Conservation (phyloP, 2,888 invertebrate genomes). For the Meganola albula region DNA sequence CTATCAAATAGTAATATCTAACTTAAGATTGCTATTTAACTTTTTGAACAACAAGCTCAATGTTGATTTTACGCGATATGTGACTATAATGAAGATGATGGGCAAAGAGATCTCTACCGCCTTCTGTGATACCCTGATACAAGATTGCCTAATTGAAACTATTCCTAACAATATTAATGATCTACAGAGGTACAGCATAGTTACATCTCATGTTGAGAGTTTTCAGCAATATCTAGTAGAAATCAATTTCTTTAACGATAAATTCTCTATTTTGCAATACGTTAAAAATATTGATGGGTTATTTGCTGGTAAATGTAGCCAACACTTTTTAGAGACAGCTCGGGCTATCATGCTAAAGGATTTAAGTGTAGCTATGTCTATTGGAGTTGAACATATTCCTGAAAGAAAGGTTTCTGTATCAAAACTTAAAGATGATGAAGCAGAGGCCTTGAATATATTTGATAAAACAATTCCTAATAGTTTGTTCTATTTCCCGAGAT, state of each 20-base stretch:
- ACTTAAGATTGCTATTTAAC: constrained; percentile 75
- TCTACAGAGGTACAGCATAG: constrained; percentile 79
- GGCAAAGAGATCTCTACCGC: constrained; percentile 75
- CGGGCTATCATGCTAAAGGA: constrained; percentile 87
- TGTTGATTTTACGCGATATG: constrained; percentile 53
- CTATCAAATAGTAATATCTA: constrained; percentile 76
- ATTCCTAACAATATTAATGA: constrained; percentile 87
- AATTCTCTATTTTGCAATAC: constrained; percentile 81
- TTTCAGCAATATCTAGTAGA: constrained; percentile 82
- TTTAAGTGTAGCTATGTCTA: constrained; percentile 83
- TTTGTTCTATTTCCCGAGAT: constrained; percentile 71
- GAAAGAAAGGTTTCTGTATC: constrained; percentile 16
- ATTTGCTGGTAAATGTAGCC: constrained; percentile 86
- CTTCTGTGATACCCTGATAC: constrained; percentile 81
- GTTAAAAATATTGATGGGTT: constrained; percentile 84
- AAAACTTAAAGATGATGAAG: constrained; percentile 22
- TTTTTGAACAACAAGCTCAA: constrained; percentile 78
- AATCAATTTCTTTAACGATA: constrained; percentile 73
- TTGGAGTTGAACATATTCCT: constrained; percentile 69
- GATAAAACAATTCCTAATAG: constrained; percentile 63
- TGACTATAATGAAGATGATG: constrained; percentile 74
- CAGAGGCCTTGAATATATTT: constrained; percentile 57
- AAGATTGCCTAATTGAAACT: constrained; percentile 85
- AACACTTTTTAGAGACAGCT: constrained; percentile 82
- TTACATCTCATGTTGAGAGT: constrained; percentile 80